Evolutionary conservation across 2,797 vertebrate species (phyloP).

Genomic region (Sandelia bainsii): DNA sequence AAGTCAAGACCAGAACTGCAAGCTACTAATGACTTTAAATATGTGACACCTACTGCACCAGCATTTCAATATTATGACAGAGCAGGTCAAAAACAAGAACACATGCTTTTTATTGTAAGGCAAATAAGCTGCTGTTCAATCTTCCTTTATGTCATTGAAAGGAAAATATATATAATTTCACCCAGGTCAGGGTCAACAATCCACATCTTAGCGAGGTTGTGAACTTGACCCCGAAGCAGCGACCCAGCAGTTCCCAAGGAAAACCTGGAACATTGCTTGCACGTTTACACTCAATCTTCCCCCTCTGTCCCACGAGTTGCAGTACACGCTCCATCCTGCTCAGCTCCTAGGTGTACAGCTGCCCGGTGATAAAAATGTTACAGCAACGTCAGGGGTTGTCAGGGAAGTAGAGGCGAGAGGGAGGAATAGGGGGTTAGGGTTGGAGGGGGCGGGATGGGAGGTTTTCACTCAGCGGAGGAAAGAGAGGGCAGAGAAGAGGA

Average conservation of each 20-base stretch:
- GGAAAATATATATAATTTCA: constrained; percentile 27
- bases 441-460: constrained; percentile 38
- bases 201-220: constrained; percentile 44
- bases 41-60: constrained; percentile 37
- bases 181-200: constrained; percentile 58
- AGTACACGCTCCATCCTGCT: constrained; percentile 43
- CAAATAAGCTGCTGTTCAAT: constrained; percentile 3
- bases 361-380: constrained; percentile 65
- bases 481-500: constrained; percentile 39
- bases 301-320: constrained; percentile 28
- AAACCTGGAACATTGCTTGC: constrained; percentile 42
- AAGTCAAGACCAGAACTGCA: constrained; percentile 16
- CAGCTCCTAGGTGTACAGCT: constrained; percentile 52
- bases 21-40: constrained; percentile 40
- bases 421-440: background rate
- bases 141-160: background rate
- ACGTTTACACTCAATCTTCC: constrained; percentile 39
- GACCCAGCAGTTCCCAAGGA: constrained; percentile 34
- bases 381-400: constrained; percentile 64
- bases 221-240: constrained; percentile 51
- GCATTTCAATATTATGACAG: constrained; percentile 35
- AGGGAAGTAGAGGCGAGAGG: constrained; percentile 29
- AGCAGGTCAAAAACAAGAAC: constrained; percentile 41
- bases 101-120: constrained; percentile 35
- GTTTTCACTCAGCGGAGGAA: constrained; percentile 64